Evolutionary conservation across 1,140 invertebrate species (phyloP).

Genomic region (Dendrolimus punctatus): DNA sequence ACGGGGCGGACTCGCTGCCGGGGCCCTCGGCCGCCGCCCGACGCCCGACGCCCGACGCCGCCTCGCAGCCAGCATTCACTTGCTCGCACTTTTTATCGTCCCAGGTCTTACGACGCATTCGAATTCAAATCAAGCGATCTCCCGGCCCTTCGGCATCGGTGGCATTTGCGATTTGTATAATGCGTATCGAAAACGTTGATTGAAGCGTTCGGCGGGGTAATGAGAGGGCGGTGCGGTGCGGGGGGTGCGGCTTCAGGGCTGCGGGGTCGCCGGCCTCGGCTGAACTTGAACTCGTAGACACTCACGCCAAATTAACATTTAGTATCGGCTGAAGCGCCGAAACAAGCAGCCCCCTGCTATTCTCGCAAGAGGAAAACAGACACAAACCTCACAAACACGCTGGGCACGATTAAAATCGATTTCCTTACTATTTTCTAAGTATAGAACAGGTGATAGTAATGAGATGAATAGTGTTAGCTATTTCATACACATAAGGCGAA

Average conservation of each 20-base stretch:
- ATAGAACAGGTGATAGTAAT: too few species aligned
- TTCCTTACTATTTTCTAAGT: too few species aligned
- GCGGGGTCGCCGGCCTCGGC: conserved; percentile 4
- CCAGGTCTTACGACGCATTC: too few species aligned
- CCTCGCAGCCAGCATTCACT: conserved; percentile 1
- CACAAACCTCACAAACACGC: too few species aligned
- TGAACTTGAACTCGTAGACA: conserved; percentile 12
- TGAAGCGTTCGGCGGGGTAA: conserved; percentile 2
- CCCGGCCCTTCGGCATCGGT: conserved; percentile 10
- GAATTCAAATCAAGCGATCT: conserved; percentile 4
- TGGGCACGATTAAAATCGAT: too few species aligned
- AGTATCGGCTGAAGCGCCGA: background rate
- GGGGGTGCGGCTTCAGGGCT: background rate
- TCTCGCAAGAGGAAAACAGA: background rate
- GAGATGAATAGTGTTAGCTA: too few species aligned
- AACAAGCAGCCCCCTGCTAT: background rate
- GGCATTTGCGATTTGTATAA: conserved; percentile 1
- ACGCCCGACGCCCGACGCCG: background rate
- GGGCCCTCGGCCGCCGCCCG: background rate
- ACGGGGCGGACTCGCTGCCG: conserved; percentile 17
- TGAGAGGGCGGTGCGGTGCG: background rate
- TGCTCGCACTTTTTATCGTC: background rate
- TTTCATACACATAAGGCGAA: too few species aligned
- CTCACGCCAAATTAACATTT: conserved; percentile 5
- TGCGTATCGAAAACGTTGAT: too few species aligned